phyloP scores from a whole-genome alignment of 1,140 invertebrate genomes.

The Oryzaephilus surinamensis region DNA sequence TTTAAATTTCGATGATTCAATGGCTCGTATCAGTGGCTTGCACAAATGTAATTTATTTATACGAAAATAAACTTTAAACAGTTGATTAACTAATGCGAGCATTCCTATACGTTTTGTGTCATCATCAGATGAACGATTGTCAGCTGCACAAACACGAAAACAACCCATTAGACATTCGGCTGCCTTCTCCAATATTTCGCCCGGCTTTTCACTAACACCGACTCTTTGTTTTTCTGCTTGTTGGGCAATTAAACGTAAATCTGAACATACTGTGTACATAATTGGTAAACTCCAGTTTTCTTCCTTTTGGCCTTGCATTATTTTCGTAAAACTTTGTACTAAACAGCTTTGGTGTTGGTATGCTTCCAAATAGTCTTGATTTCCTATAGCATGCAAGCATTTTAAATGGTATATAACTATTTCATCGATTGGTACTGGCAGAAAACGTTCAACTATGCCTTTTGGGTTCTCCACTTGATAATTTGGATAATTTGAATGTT shows the following conservation, averaged over 20 bases:
- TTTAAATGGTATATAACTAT: constrained; percentile 71
- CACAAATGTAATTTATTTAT: constrained; percentile 96
- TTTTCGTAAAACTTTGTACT: constrained; percentile 69
- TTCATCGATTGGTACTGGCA: constrained; percentile 68
- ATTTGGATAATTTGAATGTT: constrained; percentile 59
- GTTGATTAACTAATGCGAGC: constrained; percentile 90
- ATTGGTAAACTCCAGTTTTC: constrained; percentile 93
- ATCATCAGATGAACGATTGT: constrained; percentile 76
- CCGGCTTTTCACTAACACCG: constrained; percentile 44
- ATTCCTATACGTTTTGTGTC: constrained; percentile 93
- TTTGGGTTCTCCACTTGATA: constrained; percentile 60
- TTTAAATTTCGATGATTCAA: constrained; percentile 82
- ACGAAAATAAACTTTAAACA: constrained; percentile 95
- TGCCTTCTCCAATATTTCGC: constrained; percentile 83
- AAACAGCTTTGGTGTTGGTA: constrained; percentile 69
- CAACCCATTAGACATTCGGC: constrained; percentile 89
- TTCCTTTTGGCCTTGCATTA: constrained; percentile 81
- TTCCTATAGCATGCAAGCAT: constrained; percentile 50
- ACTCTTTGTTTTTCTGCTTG: constrained; percentile 56
- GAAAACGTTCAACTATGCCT: constrained; percentile 54
- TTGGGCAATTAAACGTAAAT: constrained; percentile 68
- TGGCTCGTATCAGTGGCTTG: constrained; percentile 91
- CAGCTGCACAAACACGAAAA: constrained; percentile 92
- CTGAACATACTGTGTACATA: constrained; percentile 80
- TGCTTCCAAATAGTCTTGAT: constrained; percentile 61